phyloP scores from a whole-genome alignment of 2,113 vertebrate species.

The Pelecanoides urinatrix region DNA sequence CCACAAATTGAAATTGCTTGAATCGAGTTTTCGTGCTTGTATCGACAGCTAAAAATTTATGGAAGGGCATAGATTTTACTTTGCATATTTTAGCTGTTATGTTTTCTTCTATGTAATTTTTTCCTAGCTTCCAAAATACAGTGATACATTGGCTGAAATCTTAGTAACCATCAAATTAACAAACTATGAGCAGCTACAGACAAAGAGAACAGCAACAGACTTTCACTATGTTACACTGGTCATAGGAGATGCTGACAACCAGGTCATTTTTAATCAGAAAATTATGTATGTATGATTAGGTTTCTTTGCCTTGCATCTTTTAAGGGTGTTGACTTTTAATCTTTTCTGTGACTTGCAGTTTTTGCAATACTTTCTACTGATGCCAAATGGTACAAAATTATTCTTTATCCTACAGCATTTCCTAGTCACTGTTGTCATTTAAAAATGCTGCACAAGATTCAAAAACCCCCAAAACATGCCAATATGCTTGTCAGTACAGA shows the following conservation, averaged over 20 bases:
- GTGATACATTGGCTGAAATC: constrained; percentile 81
- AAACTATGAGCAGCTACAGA: constrained; percentile 85
- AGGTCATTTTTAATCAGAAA: constrained; percentile 88
- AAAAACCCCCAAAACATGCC: neutral
- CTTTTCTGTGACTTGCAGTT: neutral
- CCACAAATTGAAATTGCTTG: neutral
- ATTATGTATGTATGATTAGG: constrained; percentile 74
- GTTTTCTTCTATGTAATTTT: neutral
- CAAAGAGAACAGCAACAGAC: constrained; percentile 85
- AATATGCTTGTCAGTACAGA: neutral
- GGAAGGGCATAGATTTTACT: neutral
- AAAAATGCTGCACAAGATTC: neutral
- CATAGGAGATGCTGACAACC: constrained; percentile 90
- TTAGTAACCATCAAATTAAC: constrained; percentile 83
- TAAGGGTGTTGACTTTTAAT: neutral
- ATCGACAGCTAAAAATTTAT: neutral
- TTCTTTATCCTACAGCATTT: neutral
- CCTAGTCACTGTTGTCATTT: neutral
- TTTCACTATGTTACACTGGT: constrained; percentile 84
- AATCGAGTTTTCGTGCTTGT: neutral
- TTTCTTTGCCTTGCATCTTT: neutral
- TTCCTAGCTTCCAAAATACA: constrained; percentile 85
- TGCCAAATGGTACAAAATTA: neutral
- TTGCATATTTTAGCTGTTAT: constrained; percentile 5
- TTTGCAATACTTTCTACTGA: neutral